phyloP scores from a whole-genome alignment of 2,113 vertebrate species.

The Mixornis gularis region DNA sequence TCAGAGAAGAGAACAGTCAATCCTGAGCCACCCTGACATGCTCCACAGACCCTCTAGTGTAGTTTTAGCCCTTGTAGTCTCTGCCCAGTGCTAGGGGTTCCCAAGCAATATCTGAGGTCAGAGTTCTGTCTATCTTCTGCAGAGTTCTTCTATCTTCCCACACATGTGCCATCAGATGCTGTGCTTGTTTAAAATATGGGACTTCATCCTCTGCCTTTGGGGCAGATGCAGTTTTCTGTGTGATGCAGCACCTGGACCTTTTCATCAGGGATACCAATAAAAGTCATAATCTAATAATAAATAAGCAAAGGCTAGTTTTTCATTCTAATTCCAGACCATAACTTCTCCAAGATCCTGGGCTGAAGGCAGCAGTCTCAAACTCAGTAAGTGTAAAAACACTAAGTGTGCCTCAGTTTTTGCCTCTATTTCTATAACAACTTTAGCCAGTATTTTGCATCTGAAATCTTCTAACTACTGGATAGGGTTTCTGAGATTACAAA shows the following conservation, averaged over 20 bases:
- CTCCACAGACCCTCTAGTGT: neutral
- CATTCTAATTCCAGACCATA: neutral
- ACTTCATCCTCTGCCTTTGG: neutral
- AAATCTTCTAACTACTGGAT: neutral
- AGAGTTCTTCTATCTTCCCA: neutral
- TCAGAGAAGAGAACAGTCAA: neutral
- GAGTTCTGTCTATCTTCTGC: neutral
- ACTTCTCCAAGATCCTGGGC: neutral
- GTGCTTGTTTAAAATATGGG: rapidly evolving
- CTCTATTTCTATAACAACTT: neutral
- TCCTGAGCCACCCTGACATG: neutral
- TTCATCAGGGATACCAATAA: neutral
- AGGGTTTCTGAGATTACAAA: neutral
- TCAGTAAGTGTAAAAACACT: rapidly evolving
- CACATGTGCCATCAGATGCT: rapidly evolving
- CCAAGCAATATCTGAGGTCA: neutral
- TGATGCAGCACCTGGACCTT: neutral
- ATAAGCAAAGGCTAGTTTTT: neutral
- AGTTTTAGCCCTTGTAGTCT: neutral
- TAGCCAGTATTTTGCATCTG: neutral
- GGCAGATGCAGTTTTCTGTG: neutral
- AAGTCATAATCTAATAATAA: neutral
- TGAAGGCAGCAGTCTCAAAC: neutral
- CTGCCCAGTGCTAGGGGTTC: neutral
- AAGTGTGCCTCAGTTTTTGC: neutral